Conservation (phyloP, 2,888 invertebrate species). For the Acrobasis consociella region DNA sequence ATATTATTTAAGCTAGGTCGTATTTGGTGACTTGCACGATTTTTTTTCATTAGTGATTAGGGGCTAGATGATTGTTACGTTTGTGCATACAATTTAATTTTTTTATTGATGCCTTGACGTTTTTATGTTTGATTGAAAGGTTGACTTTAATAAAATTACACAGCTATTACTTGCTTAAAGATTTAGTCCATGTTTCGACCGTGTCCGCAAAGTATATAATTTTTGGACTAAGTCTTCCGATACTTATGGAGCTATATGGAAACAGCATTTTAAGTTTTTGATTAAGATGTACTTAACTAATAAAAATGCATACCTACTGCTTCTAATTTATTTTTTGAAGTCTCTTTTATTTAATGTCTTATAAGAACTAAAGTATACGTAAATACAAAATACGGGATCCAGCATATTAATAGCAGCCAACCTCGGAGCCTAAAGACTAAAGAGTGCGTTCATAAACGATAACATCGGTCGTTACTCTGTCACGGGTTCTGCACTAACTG, state of each 20-base stretch:
- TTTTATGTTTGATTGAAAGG: not conserved
- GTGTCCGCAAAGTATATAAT: too few species aligned
- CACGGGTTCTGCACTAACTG: conserved; percentile 75
- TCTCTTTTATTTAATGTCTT: too few species aligned
- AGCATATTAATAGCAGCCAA: conserved; percentile 13
- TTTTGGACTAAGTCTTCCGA: too few species aligned
- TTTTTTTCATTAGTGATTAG: too few species aligned
- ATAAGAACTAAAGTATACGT: not conserved
- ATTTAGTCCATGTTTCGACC: too few species aligned
- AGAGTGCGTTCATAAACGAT: conserved; percentile 43
- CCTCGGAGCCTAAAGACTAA: conserved; percentile 19
- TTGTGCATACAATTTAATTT: not conserved
- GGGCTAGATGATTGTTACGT: not conserved
- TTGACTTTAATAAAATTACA: too few species aligned
- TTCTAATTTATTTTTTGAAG: too few species aligned
- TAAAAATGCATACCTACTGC: too few species aligned
- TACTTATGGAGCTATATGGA: too few species aligned
- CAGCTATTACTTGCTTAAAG: too few species aligned
- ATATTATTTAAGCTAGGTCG: not conserved
- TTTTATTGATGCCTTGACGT: not conserved
- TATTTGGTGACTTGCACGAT: not conserved
- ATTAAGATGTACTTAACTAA: too few species aligned
- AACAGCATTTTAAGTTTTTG: too few species aligned
- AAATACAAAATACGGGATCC: conserved; percentile 8
- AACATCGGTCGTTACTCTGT: conserved; percentile 76